phyloP scores from a whole-genome alignment of 2,797 vertebrate species.

The Eremophila alpestris region DNA sequence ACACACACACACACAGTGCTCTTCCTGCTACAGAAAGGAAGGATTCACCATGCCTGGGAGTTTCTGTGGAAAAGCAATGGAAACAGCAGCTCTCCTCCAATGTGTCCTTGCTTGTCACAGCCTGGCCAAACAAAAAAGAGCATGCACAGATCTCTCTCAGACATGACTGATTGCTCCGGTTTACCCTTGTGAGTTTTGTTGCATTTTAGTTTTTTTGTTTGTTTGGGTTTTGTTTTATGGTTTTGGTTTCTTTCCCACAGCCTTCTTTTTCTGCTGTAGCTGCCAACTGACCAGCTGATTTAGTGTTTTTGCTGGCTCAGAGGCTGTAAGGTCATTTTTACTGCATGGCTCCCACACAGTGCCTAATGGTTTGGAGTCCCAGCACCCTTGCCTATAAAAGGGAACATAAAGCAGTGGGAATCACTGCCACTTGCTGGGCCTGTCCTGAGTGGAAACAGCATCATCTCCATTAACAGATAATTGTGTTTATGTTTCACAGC shows the following conservation, averaged over 20 bases:
- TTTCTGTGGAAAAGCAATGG: not conserved
- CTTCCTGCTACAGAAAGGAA: not conserved
- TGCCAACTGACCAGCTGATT: not conserved
- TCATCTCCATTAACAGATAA: not conserved
- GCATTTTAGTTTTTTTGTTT: not conserved
- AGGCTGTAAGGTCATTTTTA: constrained; percentile 19
- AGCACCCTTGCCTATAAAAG: constrained; percentile 30
- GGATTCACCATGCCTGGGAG: not conserved
- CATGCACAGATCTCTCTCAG: rapidly evolving
- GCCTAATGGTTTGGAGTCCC: not conserved
- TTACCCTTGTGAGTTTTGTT: not conserved
- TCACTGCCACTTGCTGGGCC: not conserved
- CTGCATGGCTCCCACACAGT: not conserved
- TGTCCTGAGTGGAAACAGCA: not conserved
- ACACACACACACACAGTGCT: not conserved
- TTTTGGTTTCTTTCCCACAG: not conserved
- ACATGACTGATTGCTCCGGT: not conserved
- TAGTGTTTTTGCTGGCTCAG: not conserved
- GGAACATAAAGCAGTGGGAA: not conserved
- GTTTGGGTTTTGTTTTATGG: not conserved
- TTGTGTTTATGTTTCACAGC: not conserved
- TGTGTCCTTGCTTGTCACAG: not conserved
- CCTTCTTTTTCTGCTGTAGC: not conserved
- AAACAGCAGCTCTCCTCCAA: not conserved
- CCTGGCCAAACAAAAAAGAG: not conserved